phyloP scores from a whole-genome alignment of 2,797 vertebrate species.

The Sebastes baramenuke region DNA sequence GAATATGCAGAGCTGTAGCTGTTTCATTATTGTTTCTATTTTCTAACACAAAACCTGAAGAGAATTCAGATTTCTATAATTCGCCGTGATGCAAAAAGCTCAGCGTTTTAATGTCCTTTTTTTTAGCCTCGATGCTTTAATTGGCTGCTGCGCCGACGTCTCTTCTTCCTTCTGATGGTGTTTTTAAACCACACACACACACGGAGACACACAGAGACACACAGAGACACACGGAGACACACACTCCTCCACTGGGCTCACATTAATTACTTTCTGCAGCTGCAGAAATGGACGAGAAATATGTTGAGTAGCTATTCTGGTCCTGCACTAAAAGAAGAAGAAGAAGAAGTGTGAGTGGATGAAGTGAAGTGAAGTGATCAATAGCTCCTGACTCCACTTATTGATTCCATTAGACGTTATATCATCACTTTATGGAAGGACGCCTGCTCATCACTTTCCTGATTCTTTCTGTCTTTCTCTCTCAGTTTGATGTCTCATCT shows the following conservation, averaged over 20 bases:
- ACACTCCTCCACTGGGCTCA: not conserved
- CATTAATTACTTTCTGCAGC: constrained; percentile 37
- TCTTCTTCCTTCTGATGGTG: not conserved
- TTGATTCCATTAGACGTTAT: constrained; percentile 23
- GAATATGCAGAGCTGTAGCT: not conserved
- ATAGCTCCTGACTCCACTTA: constrained; percentile 27
- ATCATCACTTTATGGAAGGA: not conserved
- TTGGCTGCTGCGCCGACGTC: not conserved
- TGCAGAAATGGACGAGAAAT: constrained; percentile 16
- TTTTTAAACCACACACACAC: not conserved
- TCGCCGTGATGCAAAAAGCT: not conserved
- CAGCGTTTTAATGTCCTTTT: not conserved
- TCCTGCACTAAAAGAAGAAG: constrained; percentile 2
- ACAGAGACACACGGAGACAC: not conserved
- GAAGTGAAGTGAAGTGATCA: constrained; percentile 10
- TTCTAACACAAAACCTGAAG: not conserved
- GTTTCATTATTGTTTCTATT: not conserved
- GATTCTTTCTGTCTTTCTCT: not conserved
- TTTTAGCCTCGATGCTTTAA: constrained; percentile 21
- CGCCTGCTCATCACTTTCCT: not conserved
- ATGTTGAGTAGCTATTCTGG: constrained; percentile 20
- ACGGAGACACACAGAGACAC: not conserved
- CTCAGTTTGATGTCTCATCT: not conserved
- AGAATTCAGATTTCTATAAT: not conserved
- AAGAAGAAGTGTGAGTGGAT: constrained; percentile 10